phyloP scores from a whole-genome alignment of 2,113 vertebrate genomes.

The Blennius ocellaris region DNA sequence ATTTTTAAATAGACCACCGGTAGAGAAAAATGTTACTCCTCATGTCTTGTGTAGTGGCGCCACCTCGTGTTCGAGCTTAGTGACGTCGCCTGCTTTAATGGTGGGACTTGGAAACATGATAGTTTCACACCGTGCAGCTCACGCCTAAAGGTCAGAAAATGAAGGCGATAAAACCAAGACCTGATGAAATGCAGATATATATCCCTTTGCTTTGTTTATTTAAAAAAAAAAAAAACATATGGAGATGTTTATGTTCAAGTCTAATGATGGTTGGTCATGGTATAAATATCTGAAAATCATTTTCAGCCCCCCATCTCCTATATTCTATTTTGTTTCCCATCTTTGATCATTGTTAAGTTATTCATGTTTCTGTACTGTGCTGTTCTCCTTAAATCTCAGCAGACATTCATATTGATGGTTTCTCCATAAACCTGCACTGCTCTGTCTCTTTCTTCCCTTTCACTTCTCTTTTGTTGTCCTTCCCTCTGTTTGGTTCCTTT shows the following conservation, averaged over 20 bases:
- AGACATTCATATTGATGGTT: not conserved
- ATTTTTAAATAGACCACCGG: not conserved
- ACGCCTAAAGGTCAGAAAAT: not conserved
- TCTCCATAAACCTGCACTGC: not conserved
- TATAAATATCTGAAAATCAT: not conserved
- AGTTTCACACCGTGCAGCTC: not conserved
- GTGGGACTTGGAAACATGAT: not conserved
- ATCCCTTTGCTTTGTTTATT: not conserved
- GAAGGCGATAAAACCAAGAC: not conserved
- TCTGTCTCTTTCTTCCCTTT: conserved; percentile 1
- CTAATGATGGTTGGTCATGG: not conserved
- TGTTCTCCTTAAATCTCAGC: not conserved
- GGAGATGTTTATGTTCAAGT: not conserved
- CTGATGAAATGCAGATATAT: not conserved
- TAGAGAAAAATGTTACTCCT: not conserved
- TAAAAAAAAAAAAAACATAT: not conserved
- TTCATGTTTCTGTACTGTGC: not conserved
- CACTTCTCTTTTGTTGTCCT: not conserved
- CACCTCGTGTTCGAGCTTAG: conserved; percentile 12
- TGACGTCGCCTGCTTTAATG: not conserved
- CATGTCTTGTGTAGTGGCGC: not conserved
- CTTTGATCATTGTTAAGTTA: not conserved
- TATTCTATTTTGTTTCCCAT: not conserved
- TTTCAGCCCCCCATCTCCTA: not conserved
- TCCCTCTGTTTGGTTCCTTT: conserved; percentile 38